phyloP scores from a whole-genome alignment of 2,888 invertebrate species.

The Candidula unifasciata region DNA sequence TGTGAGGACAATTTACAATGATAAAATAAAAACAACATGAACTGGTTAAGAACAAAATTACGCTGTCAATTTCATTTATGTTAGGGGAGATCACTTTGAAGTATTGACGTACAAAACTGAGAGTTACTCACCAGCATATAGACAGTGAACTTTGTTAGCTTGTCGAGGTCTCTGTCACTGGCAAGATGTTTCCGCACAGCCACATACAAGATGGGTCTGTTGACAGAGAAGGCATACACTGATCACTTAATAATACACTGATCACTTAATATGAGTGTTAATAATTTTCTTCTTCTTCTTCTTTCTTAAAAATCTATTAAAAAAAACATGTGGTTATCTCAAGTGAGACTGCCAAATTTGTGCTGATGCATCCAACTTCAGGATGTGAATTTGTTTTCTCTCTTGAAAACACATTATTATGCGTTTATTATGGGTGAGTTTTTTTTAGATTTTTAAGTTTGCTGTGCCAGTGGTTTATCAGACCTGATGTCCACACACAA shows the following conservation, averaged over 20 bases:
- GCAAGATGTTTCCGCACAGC: slow-evolving; percentile 84
- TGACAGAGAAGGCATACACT: slow-evolving; percentile 26
- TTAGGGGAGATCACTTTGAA: not conserved
- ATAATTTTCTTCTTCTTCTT: not conserved
- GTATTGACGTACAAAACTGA: not conserved
- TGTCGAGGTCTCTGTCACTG: slow-evolving; percentile 85
- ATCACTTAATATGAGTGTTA: too few relatives aligned
- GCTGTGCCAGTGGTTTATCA: too few relatives aligned
- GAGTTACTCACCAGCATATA: slow-evolving; percentile 83
- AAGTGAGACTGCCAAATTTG: not conserved
- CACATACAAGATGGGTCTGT: slow-evolving; percentile 85
- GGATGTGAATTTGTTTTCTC: too few relatives aligned
- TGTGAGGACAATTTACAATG: too few relatives aligned
- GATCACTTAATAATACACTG: not conserved
- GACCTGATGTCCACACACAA: too few relatives aligned
- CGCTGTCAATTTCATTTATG: too few relatives aligned
- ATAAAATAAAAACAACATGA: too few relatives aligned
- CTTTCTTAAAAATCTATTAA: too few relatives aligned
- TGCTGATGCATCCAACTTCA: not conserved
- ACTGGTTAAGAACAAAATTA: not conserved
- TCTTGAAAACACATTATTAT: too few relatives aligned
- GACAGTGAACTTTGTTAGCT: slow-evolving; percentile 88
- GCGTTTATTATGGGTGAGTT: too few relatives aligned
- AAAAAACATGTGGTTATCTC: not conserved
- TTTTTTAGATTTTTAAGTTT: too few relatives aligned